These are phyloP conservation scores for Trachelus iudaicus DNA, from an alignment of 2,888 invertebrate species.

Conservation along the genomic window DNA sequence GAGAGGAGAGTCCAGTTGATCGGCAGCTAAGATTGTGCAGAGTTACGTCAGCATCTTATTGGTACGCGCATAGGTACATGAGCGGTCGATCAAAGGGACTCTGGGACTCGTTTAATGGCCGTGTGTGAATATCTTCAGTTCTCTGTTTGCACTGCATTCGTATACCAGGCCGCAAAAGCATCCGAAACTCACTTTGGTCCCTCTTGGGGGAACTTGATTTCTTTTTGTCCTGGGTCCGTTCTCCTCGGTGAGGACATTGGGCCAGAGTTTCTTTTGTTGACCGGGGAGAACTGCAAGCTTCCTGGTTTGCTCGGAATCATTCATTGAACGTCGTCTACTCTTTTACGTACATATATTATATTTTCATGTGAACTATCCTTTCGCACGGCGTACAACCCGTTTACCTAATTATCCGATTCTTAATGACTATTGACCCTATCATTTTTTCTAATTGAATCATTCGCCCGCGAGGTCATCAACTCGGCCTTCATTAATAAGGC, in stretches of 20 bases:
- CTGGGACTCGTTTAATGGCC: conserved; percentile 51
- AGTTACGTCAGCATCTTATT: conserved; percentile 63
- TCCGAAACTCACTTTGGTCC: neutral
- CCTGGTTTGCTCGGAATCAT: neutral
- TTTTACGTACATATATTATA: neutral
- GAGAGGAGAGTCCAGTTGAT: conserved; percentile 45
- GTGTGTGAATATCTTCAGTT: conserved; percentile 34
- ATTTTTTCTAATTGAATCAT: neutral
- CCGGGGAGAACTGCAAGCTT: neutral
- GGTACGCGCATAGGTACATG: conserved; percentile 54
- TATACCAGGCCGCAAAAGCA: neutral
- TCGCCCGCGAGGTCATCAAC: neutral
- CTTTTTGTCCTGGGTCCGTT: neutral
- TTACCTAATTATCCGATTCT: neutral
- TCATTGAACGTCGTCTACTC: neutral
- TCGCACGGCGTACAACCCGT: neutral
- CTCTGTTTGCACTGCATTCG: conserved; percentile 12
- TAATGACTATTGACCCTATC: neutral
- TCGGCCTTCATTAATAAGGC: conserved; percentile 62
- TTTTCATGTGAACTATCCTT: neutral
- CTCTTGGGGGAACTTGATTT: neutral
- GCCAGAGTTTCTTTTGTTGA: neutral
- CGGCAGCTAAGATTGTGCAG: conserved; percentile 54
- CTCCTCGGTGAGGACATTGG: neutral
- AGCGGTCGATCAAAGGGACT: conserved; percentile 57